Evolutionary conservation across 2,113 vertebrate species (phyloP).

Genomic region (Tetrao urogallus): DNA sequence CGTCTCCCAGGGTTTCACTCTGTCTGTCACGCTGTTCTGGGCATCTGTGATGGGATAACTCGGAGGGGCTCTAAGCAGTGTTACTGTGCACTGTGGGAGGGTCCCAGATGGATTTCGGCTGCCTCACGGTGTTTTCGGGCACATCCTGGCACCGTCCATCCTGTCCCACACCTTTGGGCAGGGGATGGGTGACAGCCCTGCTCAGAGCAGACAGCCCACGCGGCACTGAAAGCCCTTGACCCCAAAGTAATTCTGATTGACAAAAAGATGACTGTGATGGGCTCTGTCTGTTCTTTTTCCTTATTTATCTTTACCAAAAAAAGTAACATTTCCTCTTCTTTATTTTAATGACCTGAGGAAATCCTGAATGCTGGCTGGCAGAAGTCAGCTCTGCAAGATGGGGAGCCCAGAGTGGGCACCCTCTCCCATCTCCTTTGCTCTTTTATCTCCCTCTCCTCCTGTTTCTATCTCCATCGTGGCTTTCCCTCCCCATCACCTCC

Average conservation of each 20-base stretch:
- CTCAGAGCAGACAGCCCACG: background rate
- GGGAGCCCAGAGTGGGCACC: background rate
- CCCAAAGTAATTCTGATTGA: background rate
- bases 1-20: background rate
- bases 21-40: background rate
- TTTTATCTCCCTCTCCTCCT: background rate
- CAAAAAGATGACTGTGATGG: background rate
- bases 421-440: background rate
- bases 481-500: background rate
- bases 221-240: background rate
- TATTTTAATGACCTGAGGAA: background rate
- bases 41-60: background rate
- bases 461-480: background rate
- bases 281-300: background rate
- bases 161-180: background rate
- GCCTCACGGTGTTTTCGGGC: accelerated
- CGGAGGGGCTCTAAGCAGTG: background rate
- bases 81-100: background rate
- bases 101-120: background rate
- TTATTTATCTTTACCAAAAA: background rate
- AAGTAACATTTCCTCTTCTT: background rate
- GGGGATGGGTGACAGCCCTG: background rate
- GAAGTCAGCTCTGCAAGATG: background rate
- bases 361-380: accelerated
- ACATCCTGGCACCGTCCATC: background rate